These are phyloP conservation scores for Andrena chrysosceles DNA, from an alignment of 2,888 invertebrate species.

Conservation along the genomic window DNA sequence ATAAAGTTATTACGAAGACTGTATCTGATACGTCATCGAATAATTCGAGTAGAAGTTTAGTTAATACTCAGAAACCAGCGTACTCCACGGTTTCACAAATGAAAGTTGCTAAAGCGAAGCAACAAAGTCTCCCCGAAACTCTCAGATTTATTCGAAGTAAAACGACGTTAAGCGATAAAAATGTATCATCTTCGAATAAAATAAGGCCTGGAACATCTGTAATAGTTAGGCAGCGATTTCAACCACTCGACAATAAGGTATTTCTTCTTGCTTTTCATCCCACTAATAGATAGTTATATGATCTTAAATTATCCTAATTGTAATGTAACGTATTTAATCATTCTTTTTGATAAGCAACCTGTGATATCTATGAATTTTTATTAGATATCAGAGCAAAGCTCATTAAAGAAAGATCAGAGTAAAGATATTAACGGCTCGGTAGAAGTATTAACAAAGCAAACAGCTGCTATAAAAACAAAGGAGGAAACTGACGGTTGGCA, in stretches of 20 bases:
- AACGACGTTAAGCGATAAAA: slow-evolving; percentile 79
- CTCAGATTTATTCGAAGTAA: slow-evolving; percentile 80
- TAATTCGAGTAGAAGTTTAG: slow-evolving; percentile 48
- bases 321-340: background rate
- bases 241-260: slow-evolving; percentile 72
- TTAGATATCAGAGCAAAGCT: slow-evolving; percentile 63
- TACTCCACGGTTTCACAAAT: slow-evolving; percentile 85
- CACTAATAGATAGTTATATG: background rate
- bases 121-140: slow-evolving; percentile 65
- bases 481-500: slow-evolving; percentile 92
- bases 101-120: slow-evolving; percentile 57
- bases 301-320: background rate
- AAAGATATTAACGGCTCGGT: slow-evolving; percentile 80
- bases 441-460: slow-evolving; percentile 77
- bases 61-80: slow-evolving; percentile 78
- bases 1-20: slow-evolving; percentile 59
- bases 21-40: slow-evolving; percentile 47
- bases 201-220: slow-evolving; percentile 78
- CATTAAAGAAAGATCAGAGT: slow-evolving; percentile 62
- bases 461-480: slow-evolving; percentile 79
- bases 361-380: slow-evolving; percentile 31
- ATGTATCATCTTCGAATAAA: slow-evolving; percentile 68
- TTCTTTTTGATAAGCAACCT: background rate
- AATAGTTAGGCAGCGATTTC: slow-evolving; percentile 75
- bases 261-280: background rate